Base-by-base conservation (phyloP, 2,113 vertebrate species). In the Megaceryle maxima region DNA sequence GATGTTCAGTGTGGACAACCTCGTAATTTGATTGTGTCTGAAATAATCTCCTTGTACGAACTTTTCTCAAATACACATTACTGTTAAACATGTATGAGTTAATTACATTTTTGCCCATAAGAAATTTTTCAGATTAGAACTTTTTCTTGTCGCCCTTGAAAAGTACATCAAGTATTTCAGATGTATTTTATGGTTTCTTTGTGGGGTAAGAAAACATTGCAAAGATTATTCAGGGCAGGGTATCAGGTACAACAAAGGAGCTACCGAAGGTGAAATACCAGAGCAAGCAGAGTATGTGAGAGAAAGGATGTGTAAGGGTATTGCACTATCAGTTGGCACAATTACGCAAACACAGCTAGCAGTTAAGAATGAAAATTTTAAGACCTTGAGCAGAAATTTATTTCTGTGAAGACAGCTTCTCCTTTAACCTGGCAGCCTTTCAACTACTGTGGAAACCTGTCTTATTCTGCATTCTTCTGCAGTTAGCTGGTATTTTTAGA, bases 401-500 rank as follows among this genome's bases (percentile, higher is more conserved):
- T 51, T 92, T 60, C 56, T 72, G 64, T 41, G n/a, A 93, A 92
- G 77, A 91, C 48, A 87, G 83, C 37, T 91, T 72, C 88, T 82
- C 41, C 80, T 78, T 82, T 55, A 79, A 79, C 26, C 84, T 95
- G 96, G 96, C 92, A 93, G 69, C 60, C 85, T 79, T 82, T 87
- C 87, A 94, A 18, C 75, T 74, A 90, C 78, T 88, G 51, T 82
- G 69, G 70, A 97, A 97, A 92, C 57, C 86, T n/a, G 57, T 82
- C 81, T 90, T 82, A 87, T 25, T 89, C 92, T 94, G 88, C 88
- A 95, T 95, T 95, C 95, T 96, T 93, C 86, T 93, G 96, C 92
- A 95, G 80, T 87, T 95, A 81, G 57, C 44, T 87, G 94, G 7
- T 92, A 94, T 93, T 96, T 93, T 96, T 84, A 88, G 88, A 94